Evolutionary conservation across 2,888 invertebrate genomes (phyloP), one percentile per base, ranked within the genome.

Genomic region (Lithophane socia): DNA sequence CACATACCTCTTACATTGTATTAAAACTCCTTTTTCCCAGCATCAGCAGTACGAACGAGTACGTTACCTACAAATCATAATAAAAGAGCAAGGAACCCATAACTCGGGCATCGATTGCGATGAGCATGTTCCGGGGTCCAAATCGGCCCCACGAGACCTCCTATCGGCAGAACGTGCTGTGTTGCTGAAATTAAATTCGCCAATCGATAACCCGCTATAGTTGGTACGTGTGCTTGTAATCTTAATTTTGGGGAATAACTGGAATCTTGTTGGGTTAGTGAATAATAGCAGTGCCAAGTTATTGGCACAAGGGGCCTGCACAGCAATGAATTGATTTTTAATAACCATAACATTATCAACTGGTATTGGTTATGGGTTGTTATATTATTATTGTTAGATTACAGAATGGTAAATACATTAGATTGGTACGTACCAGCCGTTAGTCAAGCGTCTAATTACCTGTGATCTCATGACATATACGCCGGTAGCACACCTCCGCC

Each of bases 161-260:
- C 83, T 82, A 84, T 82, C 84, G 86, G 72, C 78, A 72, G 87
- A 87, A 86, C 90, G 87, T 89, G 91, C 91, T 90, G 88, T 92
- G 88, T 90, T 86, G 86, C 83, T 88, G 86, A 91, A 93, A 93
- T 93, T 92, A 93, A 93, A 93, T 93, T 92, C 90, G 76, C 89
- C 88, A 89, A 91, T 92, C 92, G 89, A 92, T 92, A 91, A 85
- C 83, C 75, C 83, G 82, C 74, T 84, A 63, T 69, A 69, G 70
- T 75, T 75, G 74, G 80, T 69, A 69, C 42, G 44, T 80, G 79
- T 76, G 56, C 56, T 68, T 58, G 44, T 60, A 77, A 60, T 73
- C 44, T 60, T 82, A 73, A 72, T 78, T 75, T 77, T 66, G n/a
- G 44, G 21, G 16, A 21, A 44, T 68, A n/a, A n/a, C n/a, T n/a